phyloP scores from a whole-genome alignment of 2,113 vertebrate genomes.

The Bothrops jararaca region DNA sequence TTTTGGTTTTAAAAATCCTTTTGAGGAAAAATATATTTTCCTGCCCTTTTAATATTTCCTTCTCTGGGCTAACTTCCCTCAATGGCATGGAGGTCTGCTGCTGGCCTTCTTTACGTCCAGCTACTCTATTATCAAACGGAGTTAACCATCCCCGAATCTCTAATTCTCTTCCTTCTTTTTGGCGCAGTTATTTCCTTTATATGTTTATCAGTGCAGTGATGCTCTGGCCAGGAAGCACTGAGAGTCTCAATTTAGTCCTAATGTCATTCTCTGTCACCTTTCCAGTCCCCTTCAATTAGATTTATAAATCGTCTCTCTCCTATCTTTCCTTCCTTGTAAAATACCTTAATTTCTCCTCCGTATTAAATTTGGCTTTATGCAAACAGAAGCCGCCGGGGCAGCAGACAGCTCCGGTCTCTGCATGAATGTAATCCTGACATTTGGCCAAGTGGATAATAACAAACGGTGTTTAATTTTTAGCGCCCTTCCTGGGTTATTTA shows the following conservation, averaged over 20 bases:
- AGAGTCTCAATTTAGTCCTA: not conserved
- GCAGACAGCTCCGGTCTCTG: not conserved
- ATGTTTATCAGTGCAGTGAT: not conserved
- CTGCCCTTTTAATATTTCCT: too few species aligned
- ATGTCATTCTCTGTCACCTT: not conserved
- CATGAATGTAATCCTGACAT: not conserved
- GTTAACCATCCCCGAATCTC: not conserved
- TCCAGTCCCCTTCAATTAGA: not conserved
- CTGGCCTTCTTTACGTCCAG: not conserved
- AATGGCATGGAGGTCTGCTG: not conserved
- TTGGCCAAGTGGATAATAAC: constrained; percentile 23
- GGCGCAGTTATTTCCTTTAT: not conserved
- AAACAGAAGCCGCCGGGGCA: not conserved
- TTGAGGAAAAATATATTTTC: too few species aligned
- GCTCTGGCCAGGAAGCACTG: not conserved
- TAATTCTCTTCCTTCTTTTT: not conserved
- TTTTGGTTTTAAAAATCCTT: too few species aligned
- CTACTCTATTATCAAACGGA: not conserved
- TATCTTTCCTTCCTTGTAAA: not conserved
- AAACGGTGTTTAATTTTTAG: constrained; percentile 8
- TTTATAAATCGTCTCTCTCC: not conserved
- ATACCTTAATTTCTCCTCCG: not conserved
- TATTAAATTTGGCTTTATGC: not conserved
- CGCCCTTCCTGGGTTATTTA: not conserved
- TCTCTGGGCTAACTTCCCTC: too few species aligned